These are phyloP conservation scores for Sterrhoptilus dennistouni DNA, from an alignment of 2,113 vertebrate genomes.

Conservation along the genomic window DNA sequence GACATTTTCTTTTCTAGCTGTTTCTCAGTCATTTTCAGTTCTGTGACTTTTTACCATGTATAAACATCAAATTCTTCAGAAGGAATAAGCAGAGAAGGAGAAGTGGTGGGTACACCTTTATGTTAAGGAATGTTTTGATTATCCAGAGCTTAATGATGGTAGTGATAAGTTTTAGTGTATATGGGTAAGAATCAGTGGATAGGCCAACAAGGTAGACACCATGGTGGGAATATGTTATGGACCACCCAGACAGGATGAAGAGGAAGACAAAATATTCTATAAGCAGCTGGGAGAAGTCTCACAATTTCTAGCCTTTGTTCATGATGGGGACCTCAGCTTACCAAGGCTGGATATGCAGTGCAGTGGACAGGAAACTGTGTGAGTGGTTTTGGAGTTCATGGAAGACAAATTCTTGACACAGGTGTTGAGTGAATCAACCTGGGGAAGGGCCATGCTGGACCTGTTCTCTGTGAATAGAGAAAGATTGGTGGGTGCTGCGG, in stretches of 20 bases:
- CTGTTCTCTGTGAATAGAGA: not conserved
- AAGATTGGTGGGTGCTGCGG: not conserved
- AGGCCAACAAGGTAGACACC: not conserved
- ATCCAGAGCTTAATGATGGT: not conserved
- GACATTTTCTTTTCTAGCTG: not conserved
- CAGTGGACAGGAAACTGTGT: not conserved
- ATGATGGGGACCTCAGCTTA: not conserved
- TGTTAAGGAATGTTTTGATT: not conserved
- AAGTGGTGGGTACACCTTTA: rapidly evolving
- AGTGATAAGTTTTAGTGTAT: not conserved
- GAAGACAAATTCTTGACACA: not conserved
- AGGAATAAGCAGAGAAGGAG: not conserved
- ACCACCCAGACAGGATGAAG: not conserved
- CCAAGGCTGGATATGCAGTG: not conserved
- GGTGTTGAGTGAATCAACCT: not conserved
- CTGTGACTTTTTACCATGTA: not conserved
- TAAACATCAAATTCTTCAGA: not conserved
- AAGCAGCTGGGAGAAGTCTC: not conserved
- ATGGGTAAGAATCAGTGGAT: not conserved
- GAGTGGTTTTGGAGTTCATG: not conserved
- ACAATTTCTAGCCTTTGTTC: not conserved
- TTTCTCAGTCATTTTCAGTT: not conserved
- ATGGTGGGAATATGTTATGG: not conserved
- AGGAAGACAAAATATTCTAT: not conserved
- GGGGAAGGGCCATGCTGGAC: not conserved